phyloP scores from a whole-genome alignment of 37 sponge, comb jelly and placozoan species.

The Dysidea cf. avara region DNA sequence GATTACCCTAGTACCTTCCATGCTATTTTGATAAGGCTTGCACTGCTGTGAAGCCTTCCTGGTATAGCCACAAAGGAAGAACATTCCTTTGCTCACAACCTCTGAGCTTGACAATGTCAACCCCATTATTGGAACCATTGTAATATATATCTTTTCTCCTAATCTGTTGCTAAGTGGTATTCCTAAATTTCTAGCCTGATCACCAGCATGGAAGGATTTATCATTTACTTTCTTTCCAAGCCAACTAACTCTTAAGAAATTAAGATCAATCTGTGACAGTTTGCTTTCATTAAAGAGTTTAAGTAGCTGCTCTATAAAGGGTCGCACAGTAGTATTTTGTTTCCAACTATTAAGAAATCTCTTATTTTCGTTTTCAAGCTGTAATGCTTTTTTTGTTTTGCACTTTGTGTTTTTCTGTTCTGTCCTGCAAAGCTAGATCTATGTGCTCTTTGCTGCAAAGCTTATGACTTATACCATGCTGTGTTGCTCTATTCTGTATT shows the following conservation, averaged over 20 bases:
- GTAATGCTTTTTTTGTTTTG: too few relatives aligned
- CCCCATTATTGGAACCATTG: slow-evolving; percentile 26
- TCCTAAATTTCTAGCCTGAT: slow-evolving; percentile 20
- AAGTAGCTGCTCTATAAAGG: neutral
- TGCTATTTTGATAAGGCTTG: too few relatives aligned
- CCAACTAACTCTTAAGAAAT: slow-evolving; percentile 19
- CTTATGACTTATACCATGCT: neutral
- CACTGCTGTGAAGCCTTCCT: too few relatives aligned
- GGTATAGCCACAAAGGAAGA: too few relatives aligned
- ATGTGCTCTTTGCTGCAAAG: neutral
- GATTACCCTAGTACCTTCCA: too few relatives aligned
- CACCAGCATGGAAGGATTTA: slow-evolving; percentile 4
- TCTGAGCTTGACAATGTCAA: slow-evolving; percentile 5
- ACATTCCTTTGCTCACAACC: slow-evolving; percentile 1
- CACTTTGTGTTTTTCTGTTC: too few relatives aligned
- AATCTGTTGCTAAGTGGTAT: slow-evolving; percentile 11
- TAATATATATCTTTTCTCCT: slow-evolving; percentile 26
- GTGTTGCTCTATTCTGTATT: neutral
- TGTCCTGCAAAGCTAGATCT: too few relatives aligned
- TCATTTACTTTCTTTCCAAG: slow-evolving; percentile 14
- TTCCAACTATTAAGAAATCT: slow-evolving; percentile 3
- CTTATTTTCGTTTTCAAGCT: neutral
- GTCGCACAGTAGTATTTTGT: neutral
- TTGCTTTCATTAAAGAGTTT: neutral
- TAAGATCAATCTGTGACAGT: slow-evolving; percentile 2